Conservation (phyloP, 1,140 invertebrate genomes). For the Periplaneta americana region DNA sequence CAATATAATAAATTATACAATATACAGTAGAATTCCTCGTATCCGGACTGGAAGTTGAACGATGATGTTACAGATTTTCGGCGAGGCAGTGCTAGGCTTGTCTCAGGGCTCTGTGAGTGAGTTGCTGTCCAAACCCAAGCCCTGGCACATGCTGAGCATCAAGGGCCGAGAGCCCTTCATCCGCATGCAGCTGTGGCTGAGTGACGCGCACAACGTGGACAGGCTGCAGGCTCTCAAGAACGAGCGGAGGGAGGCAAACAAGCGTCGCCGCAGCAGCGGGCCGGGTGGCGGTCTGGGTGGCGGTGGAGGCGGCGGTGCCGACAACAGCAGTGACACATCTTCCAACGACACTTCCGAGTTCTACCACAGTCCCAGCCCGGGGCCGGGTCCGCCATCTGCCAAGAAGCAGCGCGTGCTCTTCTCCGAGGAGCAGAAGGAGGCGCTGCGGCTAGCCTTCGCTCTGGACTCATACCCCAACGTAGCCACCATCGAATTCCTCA, state of each 20-base stretch:
- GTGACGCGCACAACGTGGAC: conserved; percentile 90
- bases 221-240: conserved; percentile 80
- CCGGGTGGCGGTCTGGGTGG: conserved; percentile 32
- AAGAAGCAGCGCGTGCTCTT: conserved; percentile 93
- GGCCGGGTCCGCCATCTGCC: conserved; percentile 66
- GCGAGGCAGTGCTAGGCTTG: conserved; percentile 91
- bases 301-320: conserved; percentile 42
- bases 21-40: no score
- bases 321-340: conserved; percentile 79
- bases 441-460: conserved; percentile 85
- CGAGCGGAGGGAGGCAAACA: conserved; percentile 83
- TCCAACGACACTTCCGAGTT: conserved; percentile 86
- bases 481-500: conserved; percentile 91
- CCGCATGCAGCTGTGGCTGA: conserved; percentile 95
- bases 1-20: no score
- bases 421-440: conserved; percentile 97
- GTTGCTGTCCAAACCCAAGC: conserved; percentile 94
- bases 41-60: no score
- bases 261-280: conserved; percentile 71
- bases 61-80: conserved; percentile 82
- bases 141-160: conserved; percentile 98
- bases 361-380: conserved; percentile 78
- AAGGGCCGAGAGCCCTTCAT: conserved; percentile 98
- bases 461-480: conserved; percentile 95
- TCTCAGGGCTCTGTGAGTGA: conserved; percentile 97